Conservation (phyloP, 2,797 vertebrate species). For the Xerus rutilus region DNA sequence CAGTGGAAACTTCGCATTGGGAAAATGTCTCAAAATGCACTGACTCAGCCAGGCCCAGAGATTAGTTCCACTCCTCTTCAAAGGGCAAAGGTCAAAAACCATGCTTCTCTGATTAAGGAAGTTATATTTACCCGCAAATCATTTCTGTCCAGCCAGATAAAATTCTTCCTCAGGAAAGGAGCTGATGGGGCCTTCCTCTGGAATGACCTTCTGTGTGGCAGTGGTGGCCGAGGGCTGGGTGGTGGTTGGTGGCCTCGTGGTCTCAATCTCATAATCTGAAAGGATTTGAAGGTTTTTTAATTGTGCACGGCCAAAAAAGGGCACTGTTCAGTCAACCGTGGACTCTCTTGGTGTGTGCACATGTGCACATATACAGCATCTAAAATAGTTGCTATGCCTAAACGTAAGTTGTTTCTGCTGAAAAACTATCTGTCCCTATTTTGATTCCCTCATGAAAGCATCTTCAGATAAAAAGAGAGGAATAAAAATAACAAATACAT, state of each 20-base stretch:
- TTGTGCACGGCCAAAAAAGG: background rate
- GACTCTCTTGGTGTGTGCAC: background rate
- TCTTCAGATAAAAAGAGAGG: background rate
- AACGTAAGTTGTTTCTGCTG: background rate
- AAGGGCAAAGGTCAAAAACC: slow-evolving; percentile 7
- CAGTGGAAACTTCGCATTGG: slow-evolving; percentile 10
- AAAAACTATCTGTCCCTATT: background rate
- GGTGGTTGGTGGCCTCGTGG: slow-evolving; percentile 87
- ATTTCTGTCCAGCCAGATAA: slow-evolving; percentile 94
- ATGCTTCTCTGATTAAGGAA: background rate
- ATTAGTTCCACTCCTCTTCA: background rate
- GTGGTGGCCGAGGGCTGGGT: slow-evolving; percentile 65
- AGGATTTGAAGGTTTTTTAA: slow-evolving; percentile 74
- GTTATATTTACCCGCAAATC: slow-evolving; percentile 94
- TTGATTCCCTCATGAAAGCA: background rate
- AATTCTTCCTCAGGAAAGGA: slow-evolving; percentile 92
- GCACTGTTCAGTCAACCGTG: no score
- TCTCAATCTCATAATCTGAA: slow-evolving; percentile 91
- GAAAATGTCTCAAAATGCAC: background rate
- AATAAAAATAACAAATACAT: background rate
- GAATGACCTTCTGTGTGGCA: slow-evolving; percentile 42
- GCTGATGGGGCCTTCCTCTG: slow-evolving; percentile 84
- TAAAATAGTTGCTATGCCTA: background rate
- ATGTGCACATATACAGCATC: background rate
- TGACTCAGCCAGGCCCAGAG: background rate